Conservation (phyloP, 23 tunicate species). For the Botrylloides violaceus region DNA sequence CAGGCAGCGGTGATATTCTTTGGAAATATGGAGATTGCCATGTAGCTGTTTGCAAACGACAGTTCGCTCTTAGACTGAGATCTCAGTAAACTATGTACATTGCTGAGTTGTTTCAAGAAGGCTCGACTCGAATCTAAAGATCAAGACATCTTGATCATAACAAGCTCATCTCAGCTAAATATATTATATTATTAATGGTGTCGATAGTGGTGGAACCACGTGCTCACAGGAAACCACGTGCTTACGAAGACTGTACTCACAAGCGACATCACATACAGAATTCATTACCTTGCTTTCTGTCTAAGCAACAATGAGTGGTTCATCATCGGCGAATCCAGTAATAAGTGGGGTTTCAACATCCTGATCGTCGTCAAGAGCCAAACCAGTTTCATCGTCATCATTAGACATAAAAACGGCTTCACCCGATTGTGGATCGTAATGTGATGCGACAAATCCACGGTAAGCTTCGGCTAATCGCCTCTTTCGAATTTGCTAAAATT, state of each 20-base stretch:
- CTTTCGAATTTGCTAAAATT: constrained; percentile 38
- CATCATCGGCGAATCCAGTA: constrained; percentile 88
- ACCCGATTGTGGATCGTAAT: constrained; percentile 76
- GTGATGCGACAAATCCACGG: constrained; percentile 64
- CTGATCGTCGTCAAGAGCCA: constrained; percentile 37
- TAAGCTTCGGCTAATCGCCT: constrained; percentile 35
- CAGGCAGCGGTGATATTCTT: not conserved
- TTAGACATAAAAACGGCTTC: constrained; percentile 70
- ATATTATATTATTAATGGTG: too few species aligned
- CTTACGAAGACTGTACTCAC: too few species aligned
- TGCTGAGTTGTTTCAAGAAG: not conserved
- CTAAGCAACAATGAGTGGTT: constrained; percentile 69
- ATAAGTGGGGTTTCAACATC: constrained; percentile 80
- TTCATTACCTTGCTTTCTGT: not conserved
- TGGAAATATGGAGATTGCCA: not conserved
- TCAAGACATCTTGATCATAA: too few species aligned
- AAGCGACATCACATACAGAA: too few species aligned
- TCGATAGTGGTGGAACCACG: not conserved
- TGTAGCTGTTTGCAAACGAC: not conserved
- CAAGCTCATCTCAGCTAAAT: too few species aligned
- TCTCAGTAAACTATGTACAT: not conserved
- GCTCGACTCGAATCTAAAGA: not conserved
- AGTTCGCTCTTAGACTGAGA: not conserved
- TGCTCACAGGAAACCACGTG: too few species aligned
- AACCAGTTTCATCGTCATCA: constrained; percentile 35